Evolutionary conservation across 2,888 invertebrate species (phyloP).

Genomic region (Habroteleia sp.): DNA sequence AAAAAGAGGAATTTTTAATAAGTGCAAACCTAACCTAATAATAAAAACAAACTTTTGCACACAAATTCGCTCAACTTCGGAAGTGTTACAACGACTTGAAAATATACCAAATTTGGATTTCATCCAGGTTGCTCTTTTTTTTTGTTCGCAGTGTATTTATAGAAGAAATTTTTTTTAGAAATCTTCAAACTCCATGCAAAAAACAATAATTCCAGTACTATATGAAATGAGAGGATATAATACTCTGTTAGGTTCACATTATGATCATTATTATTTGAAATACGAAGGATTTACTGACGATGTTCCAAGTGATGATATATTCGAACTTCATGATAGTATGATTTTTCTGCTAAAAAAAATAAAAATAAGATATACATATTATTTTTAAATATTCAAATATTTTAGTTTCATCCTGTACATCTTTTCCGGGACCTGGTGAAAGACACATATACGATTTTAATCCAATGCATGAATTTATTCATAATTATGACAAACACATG

Average conservation of each 20-base stretch:
- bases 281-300: slow-evolving; percentile 86
- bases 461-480: slow-evolving; percentile 95
- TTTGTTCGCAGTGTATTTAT: no score
- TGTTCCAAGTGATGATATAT: slow-evolving; percentile 86
- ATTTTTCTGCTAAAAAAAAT: no score
- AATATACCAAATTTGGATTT: no score
- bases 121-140: no score
- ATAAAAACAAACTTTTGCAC: no score
- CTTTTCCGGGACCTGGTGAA: slow-evolving; percentile 93
- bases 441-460: slow-evolving; percentile 91
- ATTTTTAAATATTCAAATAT: slow-evolving; percentile 17
- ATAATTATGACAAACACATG: slow-evolving; percentile 86
- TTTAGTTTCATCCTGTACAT: slow-evolving; percentile 86
- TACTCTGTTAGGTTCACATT: slow-evolving; percentile 95
- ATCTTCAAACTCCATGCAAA: slow-evolving; percentile 68
- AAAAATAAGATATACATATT: no score
- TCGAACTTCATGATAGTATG: slow-evolving; percentile 85
- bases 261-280: slow-evolving; percentile 95
- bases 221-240: slow-evolving; percentile 98
- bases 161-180: slow-evolving; percentile 73
- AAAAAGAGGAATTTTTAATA: no score
- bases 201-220: slow-evolving; percentile 79
- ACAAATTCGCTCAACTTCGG: no score
- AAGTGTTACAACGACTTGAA: no score
- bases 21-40: no score